Evolutionary conservation across 2,113 vertebrate genomes (phyloP).

Genomic region (Vidua chalybeata): DNA sequence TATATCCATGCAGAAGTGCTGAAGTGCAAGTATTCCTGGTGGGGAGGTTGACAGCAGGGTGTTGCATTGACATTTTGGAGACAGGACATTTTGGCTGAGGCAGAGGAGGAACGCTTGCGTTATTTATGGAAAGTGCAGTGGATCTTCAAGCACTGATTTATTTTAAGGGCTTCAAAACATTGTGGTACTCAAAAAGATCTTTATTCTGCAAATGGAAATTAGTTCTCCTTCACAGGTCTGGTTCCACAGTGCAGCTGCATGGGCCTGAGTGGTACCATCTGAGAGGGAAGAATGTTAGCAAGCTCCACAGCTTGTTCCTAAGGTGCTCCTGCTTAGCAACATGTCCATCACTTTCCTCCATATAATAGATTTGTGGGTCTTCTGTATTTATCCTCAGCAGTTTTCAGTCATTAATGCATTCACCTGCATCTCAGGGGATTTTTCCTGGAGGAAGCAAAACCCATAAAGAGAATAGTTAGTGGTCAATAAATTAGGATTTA

Average conservation of each 20-base stretch:
- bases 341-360: not conserved
- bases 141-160: not conserved
- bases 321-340: not conserved
- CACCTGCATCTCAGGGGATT: not conserved
- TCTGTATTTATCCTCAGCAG: not conserved
- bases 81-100: not conserved
- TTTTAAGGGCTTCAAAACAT: not conserved
- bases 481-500: not conserved
- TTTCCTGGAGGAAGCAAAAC: not conserved
- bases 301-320: not conserved
- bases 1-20: slow-evolving; percentile 28
- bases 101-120: not conserved
- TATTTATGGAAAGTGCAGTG: not conserved
- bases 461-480: not conserved
- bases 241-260: not conserved
- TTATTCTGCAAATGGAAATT: not conserved
- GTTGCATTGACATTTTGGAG: not conserved
- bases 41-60: not conserved
- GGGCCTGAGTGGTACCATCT: not conserved
- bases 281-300: not conserved
- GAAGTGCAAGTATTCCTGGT: slow-evolving; percentile 20
- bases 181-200: not conserved
- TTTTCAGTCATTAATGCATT: not conserved
- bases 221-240: not conserved
- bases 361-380: not conserved